These are phyloP conservation scores for Clostera curtula DNA, from an alignment of 2,888 invertebrate species.

Conservation along the genomic window DNA sequence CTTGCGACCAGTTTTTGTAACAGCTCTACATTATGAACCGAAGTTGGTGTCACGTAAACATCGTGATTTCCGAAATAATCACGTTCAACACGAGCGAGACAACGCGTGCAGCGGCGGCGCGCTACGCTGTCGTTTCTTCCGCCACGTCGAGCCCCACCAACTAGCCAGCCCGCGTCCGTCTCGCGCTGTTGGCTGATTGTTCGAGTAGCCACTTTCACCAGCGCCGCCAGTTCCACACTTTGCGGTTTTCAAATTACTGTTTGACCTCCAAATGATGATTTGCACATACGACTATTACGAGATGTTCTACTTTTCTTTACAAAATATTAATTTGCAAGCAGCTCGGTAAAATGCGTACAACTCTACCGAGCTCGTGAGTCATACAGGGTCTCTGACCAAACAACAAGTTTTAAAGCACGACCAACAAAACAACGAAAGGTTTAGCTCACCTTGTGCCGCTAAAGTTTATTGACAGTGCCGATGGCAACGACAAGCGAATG, in stretches of 20 bases:
- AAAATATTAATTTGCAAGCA: no score
- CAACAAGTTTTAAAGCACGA: slow-evolving; percentile 31
- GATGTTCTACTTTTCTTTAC: no score
- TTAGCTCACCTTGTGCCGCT: slow-evolving; percentile 57
- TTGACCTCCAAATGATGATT: slow-evolving; percentile 44
- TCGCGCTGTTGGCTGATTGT: slow-evolving; percentile 65
- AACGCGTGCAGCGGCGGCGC: slow-evolving; percentile 41
- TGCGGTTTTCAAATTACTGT: slow-evolving; percentile 37
- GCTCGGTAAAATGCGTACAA: no score
- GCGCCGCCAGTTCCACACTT: slow-evolving; percentile 47
- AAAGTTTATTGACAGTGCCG: slow-evolving; percentile 72
- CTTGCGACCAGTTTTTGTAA: slow-evolving; percentile 19
- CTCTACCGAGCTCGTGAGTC: no score
- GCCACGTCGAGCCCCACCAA: slow-evolving; percentile 60
- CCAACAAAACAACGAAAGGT: slow-evolving; percentile 41
- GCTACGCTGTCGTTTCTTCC: slow-evolving; percentile 55
- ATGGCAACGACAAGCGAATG: slow-evolving; percentile 37
- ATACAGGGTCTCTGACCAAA: slow-evolving; percentile 28
- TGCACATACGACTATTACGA: slow-evolving; percentile 2
- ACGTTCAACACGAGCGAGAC: slow-evolving; percentile 30
- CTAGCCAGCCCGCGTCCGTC: slow-evolving; percentile 59
- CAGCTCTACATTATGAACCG: slow-evolving; percentile 29
- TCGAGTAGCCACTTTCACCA: slow-evolving; percentile 69
- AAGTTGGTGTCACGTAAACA: slow-evolving; percentile 34
- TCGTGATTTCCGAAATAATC: slow-evolving; percentile 31